phyloP scores from a whole-genome alignment of 2,888 invertebrate species.

The Spisula solida region DNA sequence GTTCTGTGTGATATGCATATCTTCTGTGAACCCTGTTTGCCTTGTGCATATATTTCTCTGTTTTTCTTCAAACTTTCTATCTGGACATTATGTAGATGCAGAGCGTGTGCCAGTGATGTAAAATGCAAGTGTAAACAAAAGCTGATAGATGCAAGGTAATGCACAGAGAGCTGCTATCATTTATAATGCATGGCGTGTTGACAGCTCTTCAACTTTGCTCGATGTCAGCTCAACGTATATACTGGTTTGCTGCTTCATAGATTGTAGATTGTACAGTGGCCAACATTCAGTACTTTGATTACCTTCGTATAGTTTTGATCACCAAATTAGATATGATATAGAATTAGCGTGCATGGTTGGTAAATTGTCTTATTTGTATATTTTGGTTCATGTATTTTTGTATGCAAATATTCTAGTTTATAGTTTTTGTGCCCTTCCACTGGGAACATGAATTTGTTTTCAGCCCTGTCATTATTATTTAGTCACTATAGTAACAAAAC shows the following conservation, averaged over 20 bases:
- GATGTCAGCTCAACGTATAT: background rate
- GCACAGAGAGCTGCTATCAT: background rate
- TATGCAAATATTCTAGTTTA: background rate
- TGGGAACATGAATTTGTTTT: background rate
- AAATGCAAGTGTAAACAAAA: slow-evolving; percentile 65
- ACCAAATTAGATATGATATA: background rate
- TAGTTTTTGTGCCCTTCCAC: background rate
- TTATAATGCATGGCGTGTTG: slow-evolving; percentile 11
- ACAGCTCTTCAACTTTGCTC: background rate
- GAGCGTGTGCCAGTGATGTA: slow-evolving; percentile 64
- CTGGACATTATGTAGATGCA: slow-evolving; percentile 62
- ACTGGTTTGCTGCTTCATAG: slow-evolving; percentile 20
- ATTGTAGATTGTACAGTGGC: slow-evolving; percentile 26
- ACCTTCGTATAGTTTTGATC: background rate
- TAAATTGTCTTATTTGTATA: background rate
- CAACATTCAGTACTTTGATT: slow-evolving; percentile 21
- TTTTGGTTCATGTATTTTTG: background rate
- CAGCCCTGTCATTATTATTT: background rate
- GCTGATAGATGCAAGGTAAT: slow-evolving; percentile 65
- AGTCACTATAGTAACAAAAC: no score
- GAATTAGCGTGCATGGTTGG: background rate
- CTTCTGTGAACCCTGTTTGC: slow-evolving; percentile 36
- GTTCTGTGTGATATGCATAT: slow-evolving; percentile 36
- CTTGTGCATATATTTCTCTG: slow-evolving; percentile 50
- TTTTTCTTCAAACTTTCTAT: slow-evolving; percentile 44